phyloP scores from a whole-genome alignment of 2,797 vertebrate species.

The Chaetophractus vellerosus region DNA sequence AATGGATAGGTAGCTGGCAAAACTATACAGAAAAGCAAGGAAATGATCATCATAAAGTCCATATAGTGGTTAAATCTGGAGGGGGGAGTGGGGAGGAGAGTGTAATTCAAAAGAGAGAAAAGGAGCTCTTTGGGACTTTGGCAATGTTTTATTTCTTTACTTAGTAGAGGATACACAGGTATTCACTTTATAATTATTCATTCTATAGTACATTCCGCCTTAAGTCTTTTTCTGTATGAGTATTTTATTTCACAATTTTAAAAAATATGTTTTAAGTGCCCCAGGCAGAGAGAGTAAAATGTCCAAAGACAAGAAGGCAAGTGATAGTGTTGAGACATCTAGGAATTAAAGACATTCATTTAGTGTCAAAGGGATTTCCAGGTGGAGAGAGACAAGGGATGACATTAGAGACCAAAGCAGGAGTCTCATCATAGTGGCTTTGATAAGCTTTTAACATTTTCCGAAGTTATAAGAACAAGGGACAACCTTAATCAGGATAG shows the following conservation, averaged over 20 bases:
- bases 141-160: neutral
- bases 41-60: neutral
- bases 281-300: constrained; percentile 21
- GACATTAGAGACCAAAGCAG: neutral
- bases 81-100: too few relatives aligned
- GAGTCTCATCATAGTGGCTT: neutral
- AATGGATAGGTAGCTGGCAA: neutral
- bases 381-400: neutral
- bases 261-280: neutral
- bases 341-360: neutral
- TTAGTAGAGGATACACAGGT: neutral
- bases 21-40: neutral
- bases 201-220: neutral
- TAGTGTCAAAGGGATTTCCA: neutral
- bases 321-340: neutral
- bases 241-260: constrained; percentile 22
- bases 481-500: neutral
- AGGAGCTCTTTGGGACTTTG: neutral
- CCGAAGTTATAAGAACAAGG: neutral
- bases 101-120: neutral
- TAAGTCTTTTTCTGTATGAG: neutral
- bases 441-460: neutral
- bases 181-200: neutral
- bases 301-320: neutral
- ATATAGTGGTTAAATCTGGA: neutral